phyloP scores from a whole-genome alignment of 2,113 vertebrate genomes.

The Prinia subflava region DNA sequence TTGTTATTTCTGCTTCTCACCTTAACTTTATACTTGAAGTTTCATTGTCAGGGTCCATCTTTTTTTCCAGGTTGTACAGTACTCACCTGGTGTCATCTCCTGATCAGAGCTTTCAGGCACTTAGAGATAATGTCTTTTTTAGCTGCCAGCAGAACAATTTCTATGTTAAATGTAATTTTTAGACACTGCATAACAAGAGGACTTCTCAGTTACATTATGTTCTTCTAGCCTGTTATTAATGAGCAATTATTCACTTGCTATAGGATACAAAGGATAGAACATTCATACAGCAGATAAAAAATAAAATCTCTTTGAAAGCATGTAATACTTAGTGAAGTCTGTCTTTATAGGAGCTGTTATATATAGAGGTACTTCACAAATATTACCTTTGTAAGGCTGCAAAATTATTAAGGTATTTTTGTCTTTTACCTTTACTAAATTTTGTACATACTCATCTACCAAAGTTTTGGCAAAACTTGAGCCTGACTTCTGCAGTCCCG shows the following conservation, averaged over 20 bases:
- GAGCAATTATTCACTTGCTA: conserved; percentile 2
- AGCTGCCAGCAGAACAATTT: not conserved
- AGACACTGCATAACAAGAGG: not conserved
- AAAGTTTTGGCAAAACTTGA: not conserved
- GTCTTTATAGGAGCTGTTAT: not conserved
- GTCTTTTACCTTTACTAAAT: not conserved
- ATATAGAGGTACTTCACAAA: not conserved
- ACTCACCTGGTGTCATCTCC: not conserved
- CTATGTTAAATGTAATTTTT: conserved; percentile 1
- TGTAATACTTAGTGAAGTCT: not conserved
- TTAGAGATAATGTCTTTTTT: not conserved
- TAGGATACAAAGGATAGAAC: not conserved
- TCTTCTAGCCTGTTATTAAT: conserved; percentile 5
- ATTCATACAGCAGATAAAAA: not conserved
- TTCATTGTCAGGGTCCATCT: not conserved
- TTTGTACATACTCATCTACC: not conserved
- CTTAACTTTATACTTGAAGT: not conserved
- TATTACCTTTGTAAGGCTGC: not conserved
- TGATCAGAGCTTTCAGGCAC: not conserved
- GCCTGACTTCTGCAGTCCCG: not conserved
- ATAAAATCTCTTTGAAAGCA: not conserved
- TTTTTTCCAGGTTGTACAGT: not conserved
- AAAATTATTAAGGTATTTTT: not conserved
- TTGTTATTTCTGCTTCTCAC: not conserved
- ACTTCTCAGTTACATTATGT: conserved; percentile 31